phyloP scores from a whole-genome alignment of 92 coral and sea anemone species.

The Siderastrea radians region DNA sequence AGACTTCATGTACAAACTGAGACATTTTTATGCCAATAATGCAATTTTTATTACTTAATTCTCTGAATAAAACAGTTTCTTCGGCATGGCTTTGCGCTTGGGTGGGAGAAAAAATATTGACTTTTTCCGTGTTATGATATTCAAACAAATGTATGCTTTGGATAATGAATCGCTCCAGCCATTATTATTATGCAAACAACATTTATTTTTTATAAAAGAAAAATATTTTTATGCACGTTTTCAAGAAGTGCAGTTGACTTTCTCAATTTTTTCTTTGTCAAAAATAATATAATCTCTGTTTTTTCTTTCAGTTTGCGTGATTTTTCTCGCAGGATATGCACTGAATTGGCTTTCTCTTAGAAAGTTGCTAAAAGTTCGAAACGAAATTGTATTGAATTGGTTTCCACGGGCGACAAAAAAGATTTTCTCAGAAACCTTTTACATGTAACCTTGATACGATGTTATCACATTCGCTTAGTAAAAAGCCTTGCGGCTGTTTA shows the following conservation, averaged over 20 bases:
- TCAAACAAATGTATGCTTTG: not conserved
- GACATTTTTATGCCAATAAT: not conserved
- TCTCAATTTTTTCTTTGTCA: not conserved
- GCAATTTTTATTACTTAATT: not conserved
- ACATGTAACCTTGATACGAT: slow-evolving; percentile 16
- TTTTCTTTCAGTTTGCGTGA: not conserved
- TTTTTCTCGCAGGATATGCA: not conserved
- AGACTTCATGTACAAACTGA: not conserved
- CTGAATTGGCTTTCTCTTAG: not conserved
- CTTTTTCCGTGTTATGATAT: not conserved
- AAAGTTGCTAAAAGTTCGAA: not conserved
- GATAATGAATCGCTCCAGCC: not conserved
- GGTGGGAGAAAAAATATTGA: slow-evolving; percentile 32
- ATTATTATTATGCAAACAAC: slow-evolving; percentile 9
- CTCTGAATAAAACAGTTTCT: not conserved
- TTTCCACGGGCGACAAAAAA: slow-evolving; percentile 2
- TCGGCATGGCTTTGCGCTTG: not conserved
- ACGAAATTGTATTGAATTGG: slow-evolving; percentile 13
- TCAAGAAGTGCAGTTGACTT: not conserved
- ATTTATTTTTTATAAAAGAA: slow-evolving; percentile 1
- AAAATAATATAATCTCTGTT: not conserved
- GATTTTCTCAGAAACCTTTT: not conserved
- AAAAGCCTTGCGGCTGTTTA: slow-evolving; percentile 29
- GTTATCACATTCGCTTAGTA: slow-evolving; percentile 30
- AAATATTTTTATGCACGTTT: not conserved